phyloP scores from a whole-genome alignment of 2,113 vertebrate species.

The Deroptyus accipitrinus region DNA sequence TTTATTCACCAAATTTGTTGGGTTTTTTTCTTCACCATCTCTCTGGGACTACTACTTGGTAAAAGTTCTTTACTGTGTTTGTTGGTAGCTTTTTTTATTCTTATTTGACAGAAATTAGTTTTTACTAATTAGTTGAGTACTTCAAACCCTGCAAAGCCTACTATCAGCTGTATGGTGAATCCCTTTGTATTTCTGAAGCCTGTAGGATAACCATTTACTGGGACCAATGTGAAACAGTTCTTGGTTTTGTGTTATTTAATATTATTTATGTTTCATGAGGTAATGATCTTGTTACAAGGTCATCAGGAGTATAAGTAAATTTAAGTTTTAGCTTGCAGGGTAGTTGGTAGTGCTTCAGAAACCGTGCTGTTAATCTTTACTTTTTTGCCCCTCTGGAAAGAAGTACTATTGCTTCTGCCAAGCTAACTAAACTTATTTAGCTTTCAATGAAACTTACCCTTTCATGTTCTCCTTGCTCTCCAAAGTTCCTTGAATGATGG shows the following conservation, averaged over 20 bases:
- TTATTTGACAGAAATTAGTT: neutral
- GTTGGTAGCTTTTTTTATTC: neutral
- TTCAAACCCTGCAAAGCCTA: neutral
- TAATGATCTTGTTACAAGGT: neutral
- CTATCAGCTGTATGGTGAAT: neutral
- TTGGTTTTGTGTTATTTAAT: neutral
- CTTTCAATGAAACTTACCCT: neutral
- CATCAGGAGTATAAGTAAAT: neutral
- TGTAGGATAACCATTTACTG: neutral
- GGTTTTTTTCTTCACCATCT: neutral
- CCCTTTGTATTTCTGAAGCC: neutral
- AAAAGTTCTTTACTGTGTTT: neutral
- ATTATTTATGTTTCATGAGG: neutral
- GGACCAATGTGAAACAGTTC: neutral
- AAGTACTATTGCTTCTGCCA: neutral
- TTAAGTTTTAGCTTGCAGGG: neutral
- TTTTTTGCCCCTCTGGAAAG: neutral
- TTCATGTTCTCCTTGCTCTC: neutral
- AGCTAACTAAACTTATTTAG: neutral
- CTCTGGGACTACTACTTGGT: neutral
- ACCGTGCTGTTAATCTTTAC: neutral
- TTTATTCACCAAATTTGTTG: neutral
- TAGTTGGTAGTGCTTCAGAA: neutral
- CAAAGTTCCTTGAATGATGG: neutral
- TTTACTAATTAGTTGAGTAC: neutral